Evolutionary conservation across 2,888 invertebrate species (phyloP).

Genomic region (Bombylius discolor): DNA sequence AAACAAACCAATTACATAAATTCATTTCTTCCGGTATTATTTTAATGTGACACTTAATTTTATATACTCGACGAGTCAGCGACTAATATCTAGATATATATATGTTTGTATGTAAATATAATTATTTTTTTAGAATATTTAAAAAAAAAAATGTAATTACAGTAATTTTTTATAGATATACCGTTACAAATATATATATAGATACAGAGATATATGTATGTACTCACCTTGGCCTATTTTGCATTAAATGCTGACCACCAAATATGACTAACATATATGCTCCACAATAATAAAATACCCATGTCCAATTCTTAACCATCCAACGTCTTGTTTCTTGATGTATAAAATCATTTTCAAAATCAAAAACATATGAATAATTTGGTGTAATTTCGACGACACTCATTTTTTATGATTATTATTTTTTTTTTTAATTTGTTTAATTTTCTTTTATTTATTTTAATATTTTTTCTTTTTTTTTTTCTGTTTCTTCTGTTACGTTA

Average conservation of each 20-base stretch:
- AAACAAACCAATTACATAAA: background rate
- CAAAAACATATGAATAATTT: slow-evolving; percentile 84
- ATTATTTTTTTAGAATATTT: too few species aligned
- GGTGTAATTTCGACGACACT: slow-evolving; percentile 55
- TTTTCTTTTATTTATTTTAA: background rate
- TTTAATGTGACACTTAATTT: background rate
- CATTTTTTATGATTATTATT: slow-evolving; percentile 29
- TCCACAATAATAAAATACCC: slow-evolving; percentile 73
- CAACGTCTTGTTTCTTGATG: slow-evolving; percentile 78
- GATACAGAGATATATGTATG: background rate
- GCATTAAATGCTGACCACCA: slow-evolving; percentile 88
- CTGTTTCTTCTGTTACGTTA: too few species aligned
- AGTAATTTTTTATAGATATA: too few species aligned
- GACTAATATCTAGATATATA: too few species aligned
- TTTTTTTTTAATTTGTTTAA: background rate
- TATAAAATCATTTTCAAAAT: slow-evolving; percentile 89
- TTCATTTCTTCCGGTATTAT: background rate
- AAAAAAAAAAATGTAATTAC: too few species aligned
- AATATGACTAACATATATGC: slow-evolving; percentile 90
- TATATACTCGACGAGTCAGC: background rate
- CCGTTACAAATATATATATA: background rate
- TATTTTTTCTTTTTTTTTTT: background rate
- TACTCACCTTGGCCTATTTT: slow-evolving; percentile 63
- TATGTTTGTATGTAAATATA: too few species aligned
- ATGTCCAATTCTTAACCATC: slow-evolving; percentile 95